Evolutionary conservation across 2,797 vertebrate genomes (phyloP).

Genomic region (Micropoecilia bifurca): DNA sequence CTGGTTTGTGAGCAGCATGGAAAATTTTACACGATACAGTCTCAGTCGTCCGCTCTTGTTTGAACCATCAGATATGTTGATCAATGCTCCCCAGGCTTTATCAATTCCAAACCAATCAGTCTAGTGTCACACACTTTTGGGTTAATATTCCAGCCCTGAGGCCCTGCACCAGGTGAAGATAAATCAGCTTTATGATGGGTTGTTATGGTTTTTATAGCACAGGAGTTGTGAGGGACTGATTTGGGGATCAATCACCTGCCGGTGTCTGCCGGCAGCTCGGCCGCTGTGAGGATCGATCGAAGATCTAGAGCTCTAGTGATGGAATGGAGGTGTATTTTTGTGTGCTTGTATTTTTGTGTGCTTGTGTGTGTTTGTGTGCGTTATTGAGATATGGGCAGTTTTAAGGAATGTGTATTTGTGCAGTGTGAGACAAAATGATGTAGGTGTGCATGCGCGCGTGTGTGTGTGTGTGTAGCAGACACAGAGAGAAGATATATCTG

Average conservation of each 20-base stretch:
- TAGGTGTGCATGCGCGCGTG: constrained; percentile 52
- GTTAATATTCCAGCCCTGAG: constrained; percentile 80
- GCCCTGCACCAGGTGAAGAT: constrained; percentile 71
- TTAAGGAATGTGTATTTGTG: constrained; percentile 52
- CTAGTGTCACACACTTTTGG: constrained; percentile 84
- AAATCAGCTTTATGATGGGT: constrained; percentile 88
- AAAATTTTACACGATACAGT: constrained; percentile 44
- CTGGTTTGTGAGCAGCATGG: constrained; percentile 8
- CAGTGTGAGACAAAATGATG: constrained; percentile 65
- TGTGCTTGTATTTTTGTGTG: constrained; percentile 41
- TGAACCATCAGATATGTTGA: constrained; percentile 76
- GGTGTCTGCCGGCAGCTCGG: constrained; percentile 71
- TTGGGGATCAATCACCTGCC: constrained; percentile 85
- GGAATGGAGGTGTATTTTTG: constrained; percentile 57
- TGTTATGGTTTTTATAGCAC: constrained; percentile 85
- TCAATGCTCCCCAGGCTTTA: constrained; percentile 79
- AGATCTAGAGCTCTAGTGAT: constrained; percentile 68
- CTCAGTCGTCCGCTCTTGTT: constrained; percentile 62
- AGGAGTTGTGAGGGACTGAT: constrained; percentile 83
- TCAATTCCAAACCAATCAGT: constrained; percentile 85
- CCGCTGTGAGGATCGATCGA: constrained; percentile 74
- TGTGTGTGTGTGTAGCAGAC: constrained; percentile 53
- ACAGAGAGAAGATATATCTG: constrained; percentile 74
- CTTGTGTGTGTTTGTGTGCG: constrained; percentile 49
- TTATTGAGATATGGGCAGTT: constrained; percentile 54